Evolutionary conservation across 2,797 vertebrate species (phyloP).

Genomic region (Centroberyx gerrardi): DNA sequence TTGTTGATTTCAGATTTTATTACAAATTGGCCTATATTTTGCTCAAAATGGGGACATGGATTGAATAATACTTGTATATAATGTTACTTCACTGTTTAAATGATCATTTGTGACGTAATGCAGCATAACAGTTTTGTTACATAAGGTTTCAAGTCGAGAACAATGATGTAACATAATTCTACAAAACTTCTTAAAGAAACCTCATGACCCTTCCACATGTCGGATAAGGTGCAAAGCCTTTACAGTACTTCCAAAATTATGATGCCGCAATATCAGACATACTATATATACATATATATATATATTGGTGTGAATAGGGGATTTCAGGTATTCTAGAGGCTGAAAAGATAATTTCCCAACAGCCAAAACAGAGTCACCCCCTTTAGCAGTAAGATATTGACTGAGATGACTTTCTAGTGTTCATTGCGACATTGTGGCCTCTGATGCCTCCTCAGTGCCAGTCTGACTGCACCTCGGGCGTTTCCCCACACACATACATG

Average conservation of each 20-base stretch:
- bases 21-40: not conserved
- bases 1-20: too few species aligned
- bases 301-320: not conserved
- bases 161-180: not conserved
- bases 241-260: not conserved
- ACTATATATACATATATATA: too few species aligned
- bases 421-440: constrained; percentile 13
- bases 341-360: constrained; percentile 43
- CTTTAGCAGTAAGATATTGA: constrained; percentile 51
- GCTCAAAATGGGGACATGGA: not conserved
- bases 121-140: not conserved
- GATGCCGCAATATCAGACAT: not conserved
- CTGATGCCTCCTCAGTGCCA: constrained; percentile 45
- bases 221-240: not conserved
- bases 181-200: too few species aligned
- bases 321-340: constrained; percentile 14
- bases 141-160: not conserved
- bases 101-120: not conserved
- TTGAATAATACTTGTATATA: too few species aligned
- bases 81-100: not conserved
- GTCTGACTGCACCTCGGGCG: constrained; percentile 42
- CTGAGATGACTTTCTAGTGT: constrained; percentile 37
- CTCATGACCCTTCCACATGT: not conserved
- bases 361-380: constrained; percentile 50
- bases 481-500: constrained; percentile 15